These are phyloP conservation scores for Sclerurus mexicanus DNA, from an alignment of 2,113 vertebrate genomes.

Conservation along the genomic window DNA sequence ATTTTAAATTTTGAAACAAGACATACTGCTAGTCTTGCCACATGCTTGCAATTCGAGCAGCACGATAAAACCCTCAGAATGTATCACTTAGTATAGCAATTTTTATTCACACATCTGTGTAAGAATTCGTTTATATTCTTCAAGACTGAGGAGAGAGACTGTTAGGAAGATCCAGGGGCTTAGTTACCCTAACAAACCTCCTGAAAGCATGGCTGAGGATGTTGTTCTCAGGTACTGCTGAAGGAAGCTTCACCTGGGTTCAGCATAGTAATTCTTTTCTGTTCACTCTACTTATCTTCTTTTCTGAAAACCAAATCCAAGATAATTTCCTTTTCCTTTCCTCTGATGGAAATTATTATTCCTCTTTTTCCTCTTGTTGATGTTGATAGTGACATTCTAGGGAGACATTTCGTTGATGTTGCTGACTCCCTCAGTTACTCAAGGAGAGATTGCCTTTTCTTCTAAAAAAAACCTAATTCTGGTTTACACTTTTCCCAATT, in stretches of 20 bases:
- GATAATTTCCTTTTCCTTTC: background rate
- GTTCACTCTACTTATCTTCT: background rate
- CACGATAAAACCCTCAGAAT: background rate
- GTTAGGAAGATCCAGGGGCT: background rate
- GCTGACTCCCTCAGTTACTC: background rate
- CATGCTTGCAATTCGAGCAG: background rate
- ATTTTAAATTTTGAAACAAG: background rate
- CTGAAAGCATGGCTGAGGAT: background rate
- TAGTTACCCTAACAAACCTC: background rate
- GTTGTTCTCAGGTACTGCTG: background rate
- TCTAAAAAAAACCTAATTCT: background rate
- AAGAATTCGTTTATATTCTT: background rate
- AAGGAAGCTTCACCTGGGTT: background rate
- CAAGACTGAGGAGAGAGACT: background rate
- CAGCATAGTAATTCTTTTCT: background rate
- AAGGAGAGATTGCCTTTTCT: constrained; percentile 24
- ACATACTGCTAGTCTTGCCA: background rate
- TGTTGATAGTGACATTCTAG: background rate
- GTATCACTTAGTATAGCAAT: background rate
- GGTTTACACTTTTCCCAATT: background rate
- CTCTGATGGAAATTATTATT: background rate
- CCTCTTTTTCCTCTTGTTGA: constrained; percentile 29
- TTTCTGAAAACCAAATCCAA: background rate
- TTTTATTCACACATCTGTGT: background rate
- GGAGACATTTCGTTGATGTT: constrained; percentile 3